These are phyloP conservation scores for Noctilio leporinus DNA, from an alignment of 2,113 vertebrate species.

Conservation along the genomic window DNA sequence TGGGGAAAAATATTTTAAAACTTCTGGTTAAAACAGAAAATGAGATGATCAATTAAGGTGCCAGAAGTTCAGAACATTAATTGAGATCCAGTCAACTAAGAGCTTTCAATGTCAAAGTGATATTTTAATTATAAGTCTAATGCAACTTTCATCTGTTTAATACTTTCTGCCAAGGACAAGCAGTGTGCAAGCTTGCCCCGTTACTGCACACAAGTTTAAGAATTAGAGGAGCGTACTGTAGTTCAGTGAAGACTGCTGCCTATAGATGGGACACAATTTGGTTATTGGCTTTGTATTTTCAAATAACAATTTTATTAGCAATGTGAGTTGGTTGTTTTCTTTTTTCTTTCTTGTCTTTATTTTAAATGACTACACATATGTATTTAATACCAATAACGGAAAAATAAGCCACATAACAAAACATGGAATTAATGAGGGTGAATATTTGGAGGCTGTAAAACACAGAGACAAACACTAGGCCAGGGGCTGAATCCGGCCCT, in stretches of 20 bases:
- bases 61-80: constrained; percentile 41
- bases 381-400: neutral
- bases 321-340: neutral
- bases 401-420: neutral
- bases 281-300: neutral
- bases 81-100: constrained; percentile 46
- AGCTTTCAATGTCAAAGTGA: constrained; percentile 50
- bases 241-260: neutral
- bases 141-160: constrained; percentile 6
- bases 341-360: neutral
- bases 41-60: constrained; percentile 23
- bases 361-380: neutral
- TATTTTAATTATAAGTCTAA: constrained; percentile 50
- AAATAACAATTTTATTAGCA: neutral
- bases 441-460: neutral
- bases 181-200: neutral
- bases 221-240: neutral
- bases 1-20: neutral
- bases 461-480: too few species aligned
- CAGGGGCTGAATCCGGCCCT: too few species aligned
- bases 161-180: neutral
- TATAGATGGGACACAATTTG: neutral
- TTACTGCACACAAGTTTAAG: neutral
- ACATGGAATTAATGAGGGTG: neutral
- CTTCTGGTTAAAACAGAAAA: constrained; percentile 37